Evolutionary conservation across 35 echinoderm and acorn worm genomes (phyloP), one percentile per base, ranked within the genome.

Genomic region (Strongylocentrotus purpuratus): DNA sequence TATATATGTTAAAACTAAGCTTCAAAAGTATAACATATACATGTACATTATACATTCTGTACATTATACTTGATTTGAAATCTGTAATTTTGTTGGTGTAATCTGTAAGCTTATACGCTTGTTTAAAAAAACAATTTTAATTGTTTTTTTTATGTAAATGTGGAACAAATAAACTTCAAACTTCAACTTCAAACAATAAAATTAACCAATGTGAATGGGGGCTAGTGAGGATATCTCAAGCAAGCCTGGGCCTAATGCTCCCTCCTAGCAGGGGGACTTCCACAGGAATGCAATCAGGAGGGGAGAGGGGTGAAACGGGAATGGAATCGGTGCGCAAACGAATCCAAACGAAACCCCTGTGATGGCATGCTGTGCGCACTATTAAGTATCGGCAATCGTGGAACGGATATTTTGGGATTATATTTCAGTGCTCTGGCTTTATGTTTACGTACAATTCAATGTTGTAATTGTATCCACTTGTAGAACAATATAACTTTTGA

Each of bases 381-480:
- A 78, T 78, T 78, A 78, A 78, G 65, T n/a, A 78, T 2, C 25
- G 65, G 65, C 22, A 78, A 78, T 78, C 28, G 7, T 59, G 65
- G 65, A n/a, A 28, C 65, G 65, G 65, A 78, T 78, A 78, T 78
- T 78, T 78, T n/a, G 4, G 65, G 18, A 22, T 78, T 78, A 78
- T n/a, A 78, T 78, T n/a, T 78, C 65, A 78, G 28, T n/a, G 3
- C 65, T 78, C 7, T 8, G 20, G 25, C 65, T 0, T 78, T 3
- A 28, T 78, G 65, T 78, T 78, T 78, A 78, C 65, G 7, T 78
- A 28, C 65, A 78, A 78, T 78, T 78, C 65, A n/a, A 28, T n/a
- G 20, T 22, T 78, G 65, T 78, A 78, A 78, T 78, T 78, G 65
- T 78, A 78, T 78, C 65, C 65, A 78, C 65, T 78, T 78, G 65